A percentile compares a stretch with the other conserved stretches of the same genome.
phyloP scores from a whole-genome alignment of 2,113 vertebrate species.

The Choloepus hoffmanni region DNA sequence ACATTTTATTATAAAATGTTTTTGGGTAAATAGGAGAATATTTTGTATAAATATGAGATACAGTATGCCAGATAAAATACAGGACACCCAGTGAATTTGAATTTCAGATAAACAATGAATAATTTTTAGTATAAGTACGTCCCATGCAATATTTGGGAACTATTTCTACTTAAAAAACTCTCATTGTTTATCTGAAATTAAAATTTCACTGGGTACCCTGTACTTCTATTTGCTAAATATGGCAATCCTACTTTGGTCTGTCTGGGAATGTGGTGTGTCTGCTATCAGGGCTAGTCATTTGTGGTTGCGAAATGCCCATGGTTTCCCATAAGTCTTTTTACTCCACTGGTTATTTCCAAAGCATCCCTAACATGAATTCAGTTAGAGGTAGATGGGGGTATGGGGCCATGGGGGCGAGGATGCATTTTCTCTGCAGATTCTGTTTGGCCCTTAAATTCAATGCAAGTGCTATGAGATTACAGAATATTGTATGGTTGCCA shows the following conservation, averaged over 20 bases:
- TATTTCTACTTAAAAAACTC: not conserved
- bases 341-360: conserved; percentile 24
- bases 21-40: not conserved
- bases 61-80: not conserved
- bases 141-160: not conserved
- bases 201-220: not conserved
- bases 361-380: not conserved
- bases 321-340: conserved; percentile 26
- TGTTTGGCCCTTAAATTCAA: conserved; percentile 48
- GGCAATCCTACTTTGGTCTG: not conserved
- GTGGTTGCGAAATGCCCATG: not conserved
- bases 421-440: conserved; percentile 24
- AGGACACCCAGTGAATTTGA: not conserved
- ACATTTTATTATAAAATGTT: not conserved
- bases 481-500: conserved; percentile 14
- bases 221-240: conserved; percentile 35
- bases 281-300: not conserved
- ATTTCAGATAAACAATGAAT: not conserved
- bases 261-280: not conserved
- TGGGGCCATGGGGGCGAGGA: too few species aligned
- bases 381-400: not conserved
- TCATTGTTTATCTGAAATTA: conserved; percentile 7
- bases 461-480: not conserved
- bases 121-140: conserved; percentile 5
- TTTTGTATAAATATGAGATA: too few species aligned